Base-by-base conservation (phyloP, 2,113 vertebrate genomes). In the Actenoides hombroni region DNA sequence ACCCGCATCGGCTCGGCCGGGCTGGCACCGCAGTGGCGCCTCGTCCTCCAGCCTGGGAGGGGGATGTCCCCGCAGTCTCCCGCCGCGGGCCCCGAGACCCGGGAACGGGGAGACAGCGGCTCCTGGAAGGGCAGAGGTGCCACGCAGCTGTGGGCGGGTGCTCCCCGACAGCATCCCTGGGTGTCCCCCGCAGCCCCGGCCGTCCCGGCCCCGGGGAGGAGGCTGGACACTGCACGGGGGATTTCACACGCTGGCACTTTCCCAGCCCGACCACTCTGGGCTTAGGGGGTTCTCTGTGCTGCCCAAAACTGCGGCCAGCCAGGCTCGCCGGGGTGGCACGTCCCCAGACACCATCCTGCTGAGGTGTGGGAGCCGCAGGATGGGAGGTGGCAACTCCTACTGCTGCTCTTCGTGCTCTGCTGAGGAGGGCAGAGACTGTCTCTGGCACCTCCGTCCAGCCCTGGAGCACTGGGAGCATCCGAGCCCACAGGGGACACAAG, bases 131-230 rank as follows among this genome's bases (percentile, higher is more conserved):
- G 18, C 14, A 1, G 2, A 39, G 60, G 29, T n/a, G 78, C 39
- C 42, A 16, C 2, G 2, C 20, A 6, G 68, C 13, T 1, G 10
- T 10, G 60, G 26, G 53, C 1, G 4, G 31, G 24, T 35, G n/a
- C 3, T 37, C 39, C 35, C 28, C 13, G 1, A 17, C 46, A 42
- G 53, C 3, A 1, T 24, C 60, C 51, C 49, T 2, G 46, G 8
- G 25, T 14, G 44, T 10, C 26, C 49, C 49, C 16, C 7, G 4
- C 63, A 76, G 44, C 31, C 6, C 13, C 6, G 3, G 29, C 26
- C 0, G 1, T 10, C 28, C n/a, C 33, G 23, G 4, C 12, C 39
- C 10, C 1, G 40, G 11, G 42, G 24, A 28, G 2, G 3, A 0
- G 5, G 71, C 37, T 0, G 2, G 67, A 12, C 0, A 2, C 6